A percentile compares a stretch with the other conserved stretches of the same genome.
These are phyloP conservation scores for Helobdella robusta DNA, from an alignment of 2,888 invertebrate species.

Conservation along the genomic window DNA sequence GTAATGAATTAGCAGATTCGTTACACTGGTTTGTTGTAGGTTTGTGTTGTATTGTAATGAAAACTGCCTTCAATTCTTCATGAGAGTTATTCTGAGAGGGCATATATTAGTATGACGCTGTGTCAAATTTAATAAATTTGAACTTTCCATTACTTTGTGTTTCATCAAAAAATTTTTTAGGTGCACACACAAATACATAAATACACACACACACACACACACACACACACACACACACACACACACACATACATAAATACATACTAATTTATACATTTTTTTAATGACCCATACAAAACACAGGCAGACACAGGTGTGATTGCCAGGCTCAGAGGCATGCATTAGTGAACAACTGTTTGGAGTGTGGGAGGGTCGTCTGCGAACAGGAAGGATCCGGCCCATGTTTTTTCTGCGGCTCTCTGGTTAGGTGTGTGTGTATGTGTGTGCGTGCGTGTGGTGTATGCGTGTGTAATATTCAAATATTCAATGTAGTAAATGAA, in stretches of 20 bases:
- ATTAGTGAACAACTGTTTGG: conserved; percentile 80
- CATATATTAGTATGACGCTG: no score
- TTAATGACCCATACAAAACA: not conserved
- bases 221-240: conserved; percentile 21
- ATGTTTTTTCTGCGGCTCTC: conserved; percentile 77
- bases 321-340: conserved; percentile 85
- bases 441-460: no score
- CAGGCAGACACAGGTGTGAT: conserved; percentile 58
- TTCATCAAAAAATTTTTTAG: conserved; percentile 8
- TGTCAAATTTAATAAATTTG: no score
- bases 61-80: no score
- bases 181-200: conserved; percentile 12
- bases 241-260: conserved; percentile 22
- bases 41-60: no score
- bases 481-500: no score
- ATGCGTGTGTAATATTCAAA: no score
- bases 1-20: no score
- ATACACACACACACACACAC: conserved; percentile 17
- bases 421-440: conserved; percentile 56
- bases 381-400: conserved; percentile 92
- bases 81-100: no score
- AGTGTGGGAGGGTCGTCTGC: conserved; percentile 89
- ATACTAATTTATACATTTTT: conserved; percentile 13
- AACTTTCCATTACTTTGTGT: no score
- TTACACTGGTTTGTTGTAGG: no score